These are phyloP conservation scores for Oxystoma pomonae DNA, from an alignment of 2,888 invertebrate genomes.

Conservation along the genomic window DNA sequence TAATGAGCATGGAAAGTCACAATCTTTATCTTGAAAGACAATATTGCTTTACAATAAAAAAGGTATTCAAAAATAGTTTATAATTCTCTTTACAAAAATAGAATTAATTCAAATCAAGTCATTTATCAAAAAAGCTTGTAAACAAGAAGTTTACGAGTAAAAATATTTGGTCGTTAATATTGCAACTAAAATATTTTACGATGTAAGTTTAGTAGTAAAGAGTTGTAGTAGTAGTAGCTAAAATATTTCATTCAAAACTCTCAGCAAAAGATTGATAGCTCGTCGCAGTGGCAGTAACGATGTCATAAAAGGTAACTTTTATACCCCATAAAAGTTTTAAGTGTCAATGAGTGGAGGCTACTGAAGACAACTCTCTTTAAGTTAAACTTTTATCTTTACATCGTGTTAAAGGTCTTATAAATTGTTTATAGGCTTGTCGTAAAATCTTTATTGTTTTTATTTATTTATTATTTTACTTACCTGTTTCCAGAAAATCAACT, in stretches of 20 bases:
- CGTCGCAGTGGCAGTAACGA: conserved; percentile 39
- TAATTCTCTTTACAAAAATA: too few relatives aligned
- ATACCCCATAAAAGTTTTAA: conserved; percentile 49
- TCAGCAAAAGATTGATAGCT: conserved; percentile 38
- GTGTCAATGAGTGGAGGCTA: conserved; percentile 45
- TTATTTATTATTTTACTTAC: too few relatives aligned
- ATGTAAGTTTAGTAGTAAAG: neutral
- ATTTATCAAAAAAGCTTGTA: too few relatives aligned
- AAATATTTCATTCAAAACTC: conserved; percentile 22
- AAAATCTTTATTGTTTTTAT: conserved; percentile 17
- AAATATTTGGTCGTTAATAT: too few relatives aligned
- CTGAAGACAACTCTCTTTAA: conserved; percentile 41
- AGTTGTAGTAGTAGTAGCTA: conserved; percentile 7
- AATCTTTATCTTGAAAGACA: too few relatives aligned
- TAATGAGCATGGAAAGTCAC: too few relatives aligned
- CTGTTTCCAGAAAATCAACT: too few relatives aligned
- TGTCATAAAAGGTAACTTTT: conserved; percentile 50
- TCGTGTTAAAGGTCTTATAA: conserved; percentile 34
- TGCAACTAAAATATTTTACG: neutral
- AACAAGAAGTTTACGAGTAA: too few relatives aligned
- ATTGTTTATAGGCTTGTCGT: conserved; percentile 28
- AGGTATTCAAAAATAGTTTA: too few relatives aligned
- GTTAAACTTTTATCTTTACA: conserved; percentile 35
- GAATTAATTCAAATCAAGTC: too few relatives aligned
- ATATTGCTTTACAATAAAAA: too few relatives aligned